phyloP scores from a whole-genome alignment of 2,888 invertebrate genomes.

The Heliconius aoede region DNA sequence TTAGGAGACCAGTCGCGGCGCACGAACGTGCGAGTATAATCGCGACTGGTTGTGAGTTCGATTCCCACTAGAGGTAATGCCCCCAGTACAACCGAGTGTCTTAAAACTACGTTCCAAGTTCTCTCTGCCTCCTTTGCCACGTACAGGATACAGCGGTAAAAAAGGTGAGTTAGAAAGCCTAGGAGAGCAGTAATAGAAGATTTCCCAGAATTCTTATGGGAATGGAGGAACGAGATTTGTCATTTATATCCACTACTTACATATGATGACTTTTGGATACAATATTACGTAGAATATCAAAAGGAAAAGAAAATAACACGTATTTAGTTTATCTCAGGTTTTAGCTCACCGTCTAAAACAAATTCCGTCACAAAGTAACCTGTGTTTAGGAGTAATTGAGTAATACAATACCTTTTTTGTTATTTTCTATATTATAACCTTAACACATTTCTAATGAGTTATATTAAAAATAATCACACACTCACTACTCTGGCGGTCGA shows the following conservation, averaged over 20 bases:
- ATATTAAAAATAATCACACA: slow-evolving; percentile 24
- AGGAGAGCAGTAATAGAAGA: not conserved
- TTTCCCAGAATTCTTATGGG: not conserved
- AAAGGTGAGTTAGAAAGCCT: not conserved
- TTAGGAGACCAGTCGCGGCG: no score
- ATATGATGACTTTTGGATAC: not conserved
- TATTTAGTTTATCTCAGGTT: not conserved
- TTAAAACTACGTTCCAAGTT: not conserved
- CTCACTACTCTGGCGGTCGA: slow-evolving; percentile 21
- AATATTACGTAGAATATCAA: not conserved
- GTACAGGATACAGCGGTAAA: not conserved
- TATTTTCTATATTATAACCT: not conserved
- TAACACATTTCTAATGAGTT: slow-evolving; percentile 8
- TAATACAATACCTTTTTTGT: not conserved
- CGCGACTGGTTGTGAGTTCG: no score
- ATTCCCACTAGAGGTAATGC: no score
- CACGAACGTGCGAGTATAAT: no score
- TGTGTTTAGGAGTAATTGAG: not conserved
- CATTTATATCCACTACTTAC: no score
- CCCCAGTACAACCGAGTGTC: not conserved
- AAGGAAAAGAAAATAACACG: not conserved
- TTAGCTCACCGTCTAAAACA: slow-evolving; percentile 5
- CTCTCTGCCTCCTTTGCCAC: not conserved
- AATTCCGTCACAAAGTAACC: not conserved
- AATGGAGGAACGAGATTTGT: not conserved